phyloP scores from a whole-genome alignment of 2,797 vertebrate species.

The Threskiornis aethiopicus region DNA sequence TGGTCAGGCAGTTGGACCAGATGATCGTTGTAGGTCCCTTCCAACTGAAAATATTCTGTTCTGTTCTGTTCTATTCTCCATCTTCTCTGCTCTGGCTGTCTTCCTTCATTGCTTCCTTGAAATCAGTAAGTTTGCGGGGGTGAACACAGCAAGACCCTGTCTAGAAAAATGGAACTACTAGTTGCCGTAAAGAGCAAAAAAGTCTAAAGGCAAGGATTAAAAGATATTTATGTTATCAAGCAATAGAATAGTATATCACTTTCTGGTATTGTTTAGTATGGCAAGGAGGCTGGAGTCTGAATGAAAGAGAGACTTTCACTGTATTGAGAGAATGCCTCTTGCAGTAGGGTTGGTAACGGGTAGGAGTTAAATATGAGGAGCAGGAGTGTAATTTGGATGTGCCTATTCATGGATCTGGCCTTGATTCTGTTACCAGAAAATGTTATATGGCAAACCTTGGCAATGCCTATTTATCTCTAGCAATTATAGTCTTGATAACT shows the following conservation, averaged over 20 bases:
- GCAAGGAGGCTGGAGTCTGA: background rate
- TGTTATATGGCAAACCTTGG: background rate
- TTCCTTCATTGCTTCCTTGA: background rate
- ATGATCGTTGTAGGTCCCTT: background rate
- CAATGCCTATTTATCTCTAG: background rate
- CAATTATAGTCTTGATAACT: background rate
- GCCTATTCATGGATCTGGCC: background rate
- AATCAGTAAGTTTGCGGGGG: background rate
- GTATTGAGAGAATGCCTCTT: background rate
- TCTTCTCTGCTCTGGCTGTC: background rate
- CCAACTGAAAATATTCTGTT: background rate
- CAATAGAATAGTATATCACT: background rate
- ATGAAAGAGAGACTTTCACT: background rate
- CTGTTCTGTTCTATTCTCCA: accelerated
- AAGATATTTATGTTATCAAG: background rate
- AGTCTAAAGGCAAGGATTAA: background rate
- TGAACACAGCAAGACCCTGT: background rate
- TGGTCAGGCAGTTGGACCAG: background rate
- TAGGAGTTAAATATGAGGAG: background rate
- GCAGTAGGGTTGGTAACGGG: background rate
- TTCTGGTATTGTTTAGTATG: background rate
- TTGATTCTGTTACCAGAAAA: background rate
- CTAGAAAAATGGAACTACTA: background rate
- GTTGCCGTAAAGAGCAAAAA: background rate
- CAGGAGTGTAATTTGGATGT: background rate